Base-by-base conservation (phyloP, 1,140 invertebrate genomes). In the Brachionus paranguensis region DNA sequence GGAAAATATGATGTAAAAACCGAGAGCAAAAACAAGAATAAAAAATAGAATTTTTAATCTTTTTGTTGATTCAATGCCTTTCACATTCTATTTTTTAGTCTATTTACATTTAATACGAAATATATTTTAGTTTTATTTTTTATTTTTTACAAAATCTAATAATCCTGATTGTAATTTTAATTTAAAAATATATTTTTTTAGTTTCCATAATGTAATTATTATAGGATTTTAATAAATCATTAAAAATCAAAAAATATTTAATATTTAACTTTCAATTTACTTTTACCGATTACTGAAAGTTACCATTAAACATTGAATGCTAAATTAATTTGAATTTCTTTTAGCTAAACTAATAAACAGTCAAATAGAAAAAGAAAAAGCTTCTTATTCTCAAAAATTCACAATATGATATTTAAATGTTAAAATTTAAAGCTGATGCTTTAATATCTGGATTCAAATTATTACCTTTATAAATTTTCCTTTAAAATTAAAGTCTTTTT, bases 1-100 rank as follows among this genome's bases (percentile, higher is more conserved):
- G 43, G 43, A 60, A 81, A 81, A 68, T 41, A 60, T 68, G 78
- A 81, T 50, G 72, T 76, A 8, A 76, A 76, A 76, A 12, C 20
- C 20, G 72, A 76, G 10, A 12, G 6, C 7, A 76, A 76, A 76
- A 24, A n/a, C 11, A 76, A 76, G 50, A 45, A 76, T 50, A 76
- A 76, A 76, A 76, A 76, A 76, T 76, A 76, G n/a, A 74, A 14
- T 37, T 29, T 4, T 29, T 4, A 68, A 20, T 14, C 10, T 12
- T 3, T 12, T 47, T 37, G 33, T n/a, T 20, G 10, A 60, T 20
- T 60, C n/a, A 60, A 24, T 24, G 53, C 53, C 53, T 60, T 60
- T 60, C 27, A 20, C 10, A 27, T 60, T 53, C 17, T 60, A 60
- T 8, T 24, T 20, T 20, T 60, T 24, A 24, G 53, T 60, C 17